Evolutionary conservation across 2,888 invertebrate species (phyloP).

Genomic region (Zaprionus obscuricornis): DNA sequence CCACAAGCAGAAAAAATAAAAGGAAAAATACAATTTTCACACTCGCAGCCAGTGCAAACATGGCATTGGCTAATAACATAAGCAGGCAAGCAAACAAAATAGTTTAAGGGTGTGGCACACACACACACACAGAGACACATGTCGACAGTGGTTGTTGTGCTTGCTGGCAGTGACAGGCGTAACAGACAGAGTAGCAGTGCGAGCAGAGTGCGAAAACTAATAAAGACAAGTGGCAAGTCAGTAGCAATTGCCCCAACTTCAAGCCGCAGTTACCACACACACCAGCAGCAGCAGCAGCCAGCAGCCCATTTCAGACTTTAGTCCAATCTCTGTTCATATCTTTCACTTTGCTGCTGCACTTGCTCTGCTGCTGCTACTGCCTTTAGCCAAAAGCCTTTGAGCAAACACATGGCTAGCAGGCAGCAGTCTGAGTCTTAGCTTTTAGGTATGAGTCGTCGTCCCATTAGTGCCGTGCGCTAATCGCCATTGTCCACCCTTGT

Average conservation of each 20-base stretch:
- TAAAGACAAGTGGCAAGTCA: slow-evolving; percentile 78
- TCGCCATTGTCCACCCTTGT: slow-evolving; percentile 78
- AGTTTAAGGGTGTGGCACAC: slow-evolving; percentile 24
- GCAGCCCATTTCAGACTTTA: slow-evolving; percentile 11
- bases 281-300: no score
- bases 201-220: slow-evolving; percentile 67
- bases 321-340: slow-evolving; percentile 51
- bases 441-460: slow-evolving; percentile 25
- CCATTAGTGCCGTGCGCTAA: slow-evolving; percentile 74
- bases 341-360: slow-evolving; percentile 51
- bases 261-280: background rate
- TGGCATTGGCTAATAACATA: slow-evolving; percentile 73
- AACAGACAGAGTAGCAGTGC: slow-evolving; percentile 43
- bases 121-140: background rate
- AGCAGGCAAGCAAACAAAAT: slow-evolving; percentile 67
- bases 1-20: slow-evolving; percentile 5
- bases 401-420: slow-evolving; percentile 68
- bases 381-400: slow-evolving; percentile 59
- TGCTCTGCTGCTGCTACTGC: slow-evolving; percentile 20
- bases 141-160: background rate
- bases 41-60: slow-evolving; percentile 60
- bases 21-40: slow-evolving; percentile 60
- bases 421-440: background rate
- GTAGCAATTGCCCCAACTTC: slow-evolving; percentile 50
- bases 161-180: no score